Conservation (phyloP, 2,797 vertebrate genomes). For the Echeneis naucrates region DNA sequence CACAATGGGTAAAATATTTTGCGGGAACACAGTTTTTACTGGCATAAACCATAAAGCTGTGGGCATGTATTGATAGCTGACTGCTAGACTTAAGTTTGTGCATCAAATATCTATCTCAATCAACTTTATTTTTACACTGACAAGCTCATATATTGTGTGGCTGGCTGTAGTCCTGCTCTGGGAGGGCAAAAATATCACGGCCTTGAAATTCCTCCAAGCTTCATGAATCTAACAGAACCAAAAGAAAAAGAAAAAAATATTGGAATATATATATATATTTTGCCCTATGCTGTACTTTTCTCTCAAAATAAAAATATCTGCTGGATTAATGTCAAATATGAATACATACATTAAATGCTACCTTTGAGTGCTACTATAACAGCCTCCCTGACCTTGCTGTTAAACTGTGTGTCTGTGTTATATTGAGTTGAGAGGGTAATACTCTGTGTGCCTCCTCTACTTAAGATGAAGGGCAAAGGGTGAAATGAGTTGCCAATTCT, state of each 20-base stretch:
- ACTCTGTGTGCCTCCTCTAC: constrained; percentile 41
- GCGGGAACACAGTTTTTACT: constrained; percentile 53
- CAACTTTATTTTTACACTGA: constrained; percentile 46
- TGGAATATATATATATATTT: background rate
- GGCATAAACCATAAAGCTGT: constrained; percentile 27
- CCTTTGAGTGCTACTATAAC: background rate
- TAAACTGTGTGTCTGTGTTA: constrained; percentile 43
- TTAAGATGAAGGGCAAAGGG: constrained; percentile 54
- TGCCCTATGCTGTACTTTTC: background rate
- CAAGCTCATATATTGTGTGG: constrained; percentile 40
- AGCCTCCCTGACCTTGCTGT: constrained; percentile 34
- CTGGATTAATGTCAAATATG: background rate
- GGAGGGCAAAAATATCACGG: constrained; percentile 19
- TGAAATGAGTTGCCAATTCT: constrained; percentile 51
- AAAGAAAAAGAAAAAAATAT: constrained; percentile 3
- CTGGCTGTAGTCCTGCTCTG: constrained; percentile 26
- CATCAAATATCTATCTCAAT: constrained; percentile 59
- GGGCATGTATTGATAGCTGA: constrained; percentile 39
- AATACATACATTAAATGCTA: background rate
- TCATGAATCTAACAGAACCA: constrained; percentile 38
- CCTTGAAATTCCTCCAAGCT: constrained; percentile 48
- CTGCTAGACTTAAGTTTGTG: constrained; percentile 46
- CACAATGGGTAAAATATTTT: constrained; percentile 57
- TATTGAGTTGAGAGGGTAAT: constrained; percentile 42
- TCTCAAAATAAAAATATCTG: constrained; percentile 26